Evolutionary conservation across 2,888 invertebrate genomes (phyloP), one percentile per base, ranked within the genome.

Genomic region (Platycheirus albimanus): DNA sequence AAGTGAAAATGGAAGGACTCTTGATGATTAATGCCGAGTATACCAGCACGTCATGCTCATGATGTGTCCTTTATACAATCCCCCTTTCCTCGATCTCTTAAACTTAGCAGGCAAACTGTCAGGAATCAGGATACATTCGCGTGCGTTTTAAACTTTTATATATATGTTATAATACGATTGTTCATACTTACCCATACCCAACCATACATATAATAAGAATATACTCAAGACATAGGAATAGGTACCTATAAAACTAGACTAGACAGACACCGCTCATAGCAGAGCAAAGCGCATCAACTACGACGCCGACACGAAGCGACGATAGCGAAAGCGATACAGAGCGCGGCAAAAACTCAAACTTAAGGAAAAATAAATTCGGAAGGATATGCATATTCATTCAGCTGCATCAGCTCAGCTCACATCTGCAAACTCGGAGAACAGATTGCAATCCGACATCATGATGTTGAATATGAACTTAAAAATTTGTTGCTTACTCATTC

Each of bases 21-120:
- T 45, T 67, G 71, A 77, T 81, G 81, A 77, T 81, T 81, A 81
- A 81, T 81, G 79, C 61, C 51, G 66, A 63, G 61, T 70, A 54
- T 52, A 64, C 75, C 76, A 70, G 45, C 70, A 70, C 51, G 33
- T 47, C 56, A 66, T 56, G 28, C 45, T 61, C 45, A 30, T 61
- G 61, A 56, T 66, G 28, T 69, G 19, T 58, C 20, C 33, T 15
- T 47, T 13, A 8, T 17, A 20, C 17, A 24, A 28, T 38, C 19
- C 36, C 41, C 24, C 24, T 38, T 8, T 11, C 11, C 20, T 19
- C 24, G n/a, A n/a, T n/a, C 51, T 13, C 33, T 56, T 56, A 70
- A 74, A 41, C 38, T n/a, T n/a, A n/a, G 28, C 61, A 63, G 54
- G 19, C 24, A 47, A 74, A 67, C 33, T 77, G 66, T 71, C 81